phyloP scores from a whole-genome alignment of 2,113 vertebrate species.

The Myrmecophaga tridactyla region DNA sequence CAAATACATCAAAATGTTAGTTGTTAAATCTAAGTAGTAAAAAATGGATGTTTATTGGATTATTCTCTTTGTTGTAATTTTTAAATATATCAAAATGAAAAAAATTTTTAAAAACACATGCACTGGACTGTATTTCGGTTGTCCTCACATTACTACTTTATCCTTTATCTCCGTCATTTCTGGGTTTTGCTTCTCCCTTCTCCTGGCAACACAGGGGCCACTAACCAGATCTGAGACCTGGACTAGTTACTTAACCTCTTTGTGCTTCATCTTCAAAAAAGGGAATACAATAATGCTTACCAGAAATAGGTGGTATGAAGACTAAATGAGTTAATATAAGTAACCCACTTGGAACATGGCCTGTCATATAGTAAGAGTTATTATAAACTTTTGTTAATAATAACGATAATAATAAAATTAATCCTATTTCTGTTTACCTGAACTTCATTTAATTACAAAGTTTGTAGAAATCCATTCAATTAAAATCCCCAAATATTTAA shows the following conservation, averaged over 20 bases:
- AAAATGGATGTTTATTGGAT: neutral
- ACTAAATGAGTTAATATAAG: neutral
- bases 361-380: neutral
- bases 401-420: neutral
- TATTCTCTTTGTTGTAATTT: neutral
- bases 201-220: neutral
- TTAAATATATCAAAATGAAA: neutral
- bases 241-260: neutral
- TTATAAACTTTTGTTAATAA: neutral
- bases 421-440: neutral
- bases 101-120: neutral
- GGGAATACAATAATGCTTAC: neutral
- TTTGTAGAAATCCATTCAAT: neutral
- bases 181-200: neutral
- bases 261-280: neutral
- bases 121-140: too few species aligned
- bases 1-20: neutral
- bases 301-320: neutral
- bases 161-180: neutral
- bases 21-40: neutral
- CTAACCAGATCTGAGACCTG: neutral
- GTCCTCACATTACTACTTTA: fast-evolving
- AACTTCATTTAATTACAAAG: neutral
- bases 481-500: neutral
- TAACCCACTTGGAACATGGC: neutral